Percentiles rank a stretch among this genome's conserved stretches.
phyloP scores from a whole-genome alignment of 2,888 invertebrate species.

The Phrixothrix hirtus region DNA sequence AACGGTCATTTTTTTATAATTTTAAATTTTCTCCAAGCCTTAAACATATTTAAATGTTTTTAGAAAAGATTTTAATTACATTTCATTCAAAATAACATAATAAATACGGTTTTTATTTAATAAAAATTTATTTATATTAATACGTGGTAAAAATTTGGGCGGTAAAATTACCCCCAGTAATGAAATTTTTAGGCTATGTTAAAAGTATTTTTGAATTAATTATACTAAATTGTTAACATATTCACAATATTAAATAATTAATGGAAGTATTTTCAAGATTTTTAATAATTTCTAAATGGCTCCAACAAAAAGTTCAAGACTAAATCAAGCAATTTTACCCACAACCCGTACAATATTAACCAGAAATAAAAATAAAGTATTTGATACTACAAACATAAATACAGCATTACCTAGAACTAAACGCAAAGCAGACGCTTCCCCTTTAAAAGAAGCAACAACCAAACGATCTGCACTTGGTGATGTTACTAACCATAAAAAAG shows the following conservation, averaged over 20 bases:
- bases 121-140: too few species aligned
- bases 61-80: neutral
- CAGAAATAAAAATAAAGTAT: slow-evolving; percentile 56
- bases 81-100: neutral
- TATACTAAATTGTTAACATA: too few species aligned
- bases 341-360: slow-evolving; percentile 60
- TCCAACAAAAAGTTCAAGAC: slow-evolving; percentile 64
- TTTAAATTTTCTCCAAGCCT: too few species aligned
- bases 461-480: slow-evolving; percentile 87
- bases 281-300: slow-evolving; percentile 64
- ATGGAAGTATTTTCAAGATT: too few species aligned
- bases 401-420: slow-evolving; percentile 63
- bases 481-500: slow-evolving; percentile 66
- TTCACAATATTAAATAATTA: too few species aligned
- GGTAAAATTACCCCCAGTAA: slow-evolving; percentile 17
- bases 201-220: too few species aligned
- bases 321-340: slow-evolving; percentile 43
- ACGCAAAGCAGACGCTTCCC: slow-evolving; percentile 81
- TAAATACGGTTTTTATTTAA: too few species aligned
- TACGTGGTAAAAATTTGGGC: slow-evolving; percentile 12
- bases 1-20: slow-evolving; percentile 16
- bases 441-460: slow-evolving; percentile 71
- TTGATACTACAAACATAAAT: slow-evolving; percentile 28
- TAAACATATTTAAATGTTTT: too few species aligned
- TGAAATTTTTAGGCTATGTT: too few species aligned